phyloP scores from a whole-genome alignment of 2,113 vertebrate species.

The Hipposideros armiger region DNA sequence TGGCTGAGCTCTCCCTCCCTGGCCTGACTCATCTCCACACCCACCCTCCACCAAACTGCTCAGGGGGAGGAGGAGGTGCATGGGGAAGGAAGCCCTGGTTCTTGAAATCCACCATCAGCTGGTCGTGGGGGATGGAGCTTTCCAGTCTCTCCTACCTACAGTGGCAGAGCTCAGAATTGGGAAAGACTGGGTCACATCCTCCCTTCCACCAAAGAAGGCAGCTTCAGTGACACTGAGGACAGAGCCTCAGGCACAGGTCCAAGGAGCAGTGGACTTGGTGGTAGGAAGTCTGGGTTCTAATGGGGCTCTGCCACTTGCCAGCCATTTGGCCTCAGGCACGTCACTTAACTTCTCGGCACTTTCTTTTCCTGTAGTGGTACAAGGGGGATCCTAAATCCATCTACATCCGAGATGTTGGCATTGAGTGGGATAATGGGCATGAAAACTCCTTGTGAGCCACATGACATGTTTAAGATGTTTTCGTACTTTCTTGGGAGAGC shows the following conservation, averaged over 20 bases:
- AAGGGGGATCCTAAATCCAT: background rate
- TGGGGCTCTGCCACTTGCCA: background rate
- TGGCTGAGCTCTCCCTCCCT: background rate
- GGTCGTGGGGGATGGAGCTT: background rate
- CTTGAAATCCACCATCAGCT: background rate
- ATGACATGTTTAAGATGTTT: background rate
- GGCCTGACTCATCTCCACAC: conserved; percentile 44
- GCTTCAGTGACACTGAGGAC: background rate
- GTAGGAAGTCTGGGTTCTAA: background rate
- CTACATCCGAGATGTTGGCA: background rate
- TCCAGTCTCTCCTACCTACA: conserved; percentile 16
- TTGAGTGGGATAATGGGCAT: background rate
- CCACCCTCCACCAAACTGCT: background rate
- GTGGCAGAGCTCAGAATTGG: background rate
- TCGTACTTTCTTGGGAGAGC: background rate
- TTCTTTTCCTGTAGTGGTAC: background rate
- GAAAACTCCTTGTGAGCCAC: background rate
- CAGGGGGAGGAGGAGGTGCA: background rate
- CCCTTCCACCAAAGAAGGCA: background rate
- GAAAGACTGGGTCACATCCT: background rate
- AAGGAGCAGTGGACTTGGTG: background rate
- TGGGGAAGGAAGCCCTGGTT: background rate
- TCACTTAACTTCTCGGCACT: too few relatives aligned
- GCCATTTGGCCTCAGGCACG: accelerated
- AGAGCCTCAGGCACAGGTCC: background rate